Evolutionary conservation across 2,113 vertebrate species (phyloP).

Genomic region (Grus americana): DNA sequence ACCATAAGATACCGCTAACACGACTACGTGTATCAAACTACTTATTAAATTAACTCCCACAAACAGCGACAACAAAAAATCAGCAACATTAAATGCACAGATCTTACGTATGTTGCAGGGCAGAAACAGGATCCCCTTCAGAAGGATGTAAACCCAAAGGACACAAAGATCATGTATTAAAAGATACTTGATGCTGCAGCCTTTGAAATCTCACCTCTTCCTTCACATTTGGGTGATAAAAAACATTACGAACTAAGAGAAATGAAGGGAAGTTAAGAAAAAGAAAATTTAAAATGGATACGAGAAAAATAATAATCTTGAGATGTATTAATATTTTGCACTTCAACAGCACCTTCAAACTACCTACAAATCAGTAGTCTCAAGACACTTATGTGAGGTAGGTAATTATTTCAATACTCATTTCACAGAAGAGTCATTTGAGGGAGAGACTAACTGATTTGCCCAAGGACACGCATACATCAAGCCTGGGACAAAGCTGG

Average conservation of each 20-base stretch:
- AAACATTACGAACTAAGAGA: constrained; percentile 69
- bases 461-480: neutral
- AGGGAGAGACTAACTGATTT: constrained; percentile 8
- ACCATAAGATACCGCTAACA: constrained; percentile 7
- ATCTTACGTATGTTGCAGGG: constrained; percentile 66
- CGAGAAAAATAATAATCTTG: constrained; percentile 58
- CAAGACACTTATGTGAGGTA: neutral
- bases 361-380: constrained; percentile 27
- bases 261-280: constrained; percentile 69
- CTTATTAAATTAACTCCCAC: constrained; percentile 51
- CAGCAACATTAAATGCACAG: constrained; percentile 66
- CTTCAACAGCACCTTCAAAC: constrained; percentile 66
- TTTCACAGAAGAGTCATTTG: neutral
- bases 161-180: constrained; percentile 67
- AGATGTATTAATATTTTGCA: constrained; percentile 60
- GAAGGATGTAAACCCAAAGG: constrained; percentile 70
- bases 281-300: constrained; percentile 66
- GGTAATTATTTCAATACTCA: constrained; percentile 17
- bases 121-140: constrained; percentile 69
- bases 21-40: constrained; percentile 35
- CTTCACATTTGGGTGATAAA: constrained; percentile 68
- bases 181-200: constrained; percentile 67
- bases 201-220: constrained; percentile 70
- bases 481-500: constrained; percentile 13
- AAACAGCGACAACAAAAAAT: constrained; percentile 60